A percentile compares a stretch with the other conserved stretches of the same genome.
Conservation (phyloP, 1,140 invertebrate species). For the Lordiphosa mommai region DNA sequence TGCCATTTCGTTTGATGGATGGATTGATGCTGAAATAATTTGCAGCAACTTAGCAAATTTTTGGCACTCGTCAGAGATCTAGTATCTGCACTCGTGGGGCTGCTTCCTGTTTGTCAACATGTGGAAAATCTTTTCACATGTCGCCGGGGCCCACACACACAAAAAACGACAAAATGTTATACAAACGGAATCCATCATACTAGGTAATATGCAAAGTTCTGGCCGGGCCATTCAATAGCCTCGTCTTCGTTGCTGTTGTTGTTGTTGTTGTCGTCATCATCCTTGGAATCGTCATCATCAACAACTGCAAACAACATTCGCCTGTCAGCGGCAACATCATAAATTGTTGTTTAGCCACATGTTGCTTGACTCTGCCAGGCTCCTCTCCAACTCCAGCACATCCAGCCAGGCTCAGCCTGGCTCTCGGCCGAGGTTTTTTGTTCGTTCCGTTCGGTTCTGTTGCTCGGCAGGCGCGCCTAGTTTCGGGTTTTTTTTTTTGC, state of each 20-base stretch:
- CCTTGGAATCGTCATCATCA: conserved; percentile 76
- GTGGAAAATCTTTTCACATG: no score
- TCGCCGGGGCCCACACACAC: conserved; percentile 56
- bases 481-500: background rate
- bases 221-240: conserved; percentile 41
- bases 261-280: conserved; percentile 46
- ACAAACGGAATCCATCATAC: conserved; percentile 69
- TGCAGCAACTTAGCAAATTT: conserved; percentile 29
- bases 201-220: conserved; percentile 68
- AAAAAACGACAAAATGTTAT: conserved; percentile 47
- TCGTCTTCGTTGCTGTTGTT: conserved; percentile 18
- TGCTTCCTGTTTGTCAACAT: conserved; percentile 50
- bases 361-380: conserved; percentile 38
- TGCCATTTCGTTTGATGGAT: conserved; percentile 28
- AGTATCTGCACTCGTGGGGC: no score
- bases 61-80: conserved; percentile 21
- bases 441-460: background rate
- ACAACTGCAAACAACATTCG: conserved; percentile 77
- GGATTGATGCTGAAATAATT: conserved; percentile 12
- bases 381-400: background rate
- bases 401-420: conserved; percentile 2
- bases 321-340: conserved; percentile 77
- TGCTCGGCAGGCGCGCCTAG: conserved; percentile 11
- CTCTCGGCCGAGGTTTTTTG: background rate
- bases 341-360: conserved; percentile 78